These are phyloP conservation scores for Pseudocheirus occidentalis DNA, from an alignment of 2,797 vertebrate genomes.

Conservation along the genomic window DNA sequence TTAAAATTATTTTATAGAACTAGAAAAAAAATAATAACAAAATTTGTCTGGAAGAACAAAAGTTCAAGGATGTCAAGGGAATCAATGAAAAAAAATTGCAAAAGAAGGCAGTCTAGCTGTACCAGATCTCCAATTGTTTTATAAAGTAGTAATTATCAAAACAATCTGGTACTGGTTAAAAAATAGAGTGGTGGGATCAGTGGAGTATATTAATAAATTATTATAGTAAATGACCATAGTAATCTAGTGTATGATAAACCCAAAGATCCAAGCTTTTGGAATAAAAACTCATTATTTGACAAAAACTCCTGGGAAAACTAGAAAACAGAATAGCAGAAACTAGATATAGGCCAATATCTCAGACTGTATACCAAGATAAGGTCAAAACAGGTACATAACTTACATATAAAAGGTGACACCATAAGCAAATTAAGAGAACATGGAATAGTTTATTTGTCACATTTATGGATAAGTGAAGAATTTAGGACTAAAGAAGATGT, in stretches of 20 bases:
- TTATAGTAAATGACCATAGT: neutral
- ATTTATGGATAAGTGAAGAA: neutral
- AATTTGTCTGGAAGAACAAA: neutral
- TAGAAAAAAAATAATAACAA: neutral
- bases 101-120: neutral
- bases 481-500: neutral
- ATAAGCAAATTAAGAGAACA: neutral
- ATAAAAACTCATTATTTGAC: neutral
- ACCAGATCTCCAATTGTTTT: neutral
- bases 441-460: neutral
- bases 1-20: neutral
- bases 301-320: neutral
- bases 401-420: neutral
- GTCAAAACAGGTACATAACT: neutral
- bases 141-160: neutral
- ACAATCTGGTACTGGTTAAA: neutral
- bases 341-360: neutral
- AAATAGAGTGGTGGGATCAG: neutral
- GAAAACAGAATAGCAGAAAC: neutral
- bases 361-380: neutral
- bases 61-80: neutral
- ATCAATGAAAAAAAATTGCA: neutral
- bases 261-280: neutral
- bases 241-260: neutral
- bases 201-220: neutral